Conservation (phyloP, 1,140 invertebrate species). For the Apis florea region DNA sequence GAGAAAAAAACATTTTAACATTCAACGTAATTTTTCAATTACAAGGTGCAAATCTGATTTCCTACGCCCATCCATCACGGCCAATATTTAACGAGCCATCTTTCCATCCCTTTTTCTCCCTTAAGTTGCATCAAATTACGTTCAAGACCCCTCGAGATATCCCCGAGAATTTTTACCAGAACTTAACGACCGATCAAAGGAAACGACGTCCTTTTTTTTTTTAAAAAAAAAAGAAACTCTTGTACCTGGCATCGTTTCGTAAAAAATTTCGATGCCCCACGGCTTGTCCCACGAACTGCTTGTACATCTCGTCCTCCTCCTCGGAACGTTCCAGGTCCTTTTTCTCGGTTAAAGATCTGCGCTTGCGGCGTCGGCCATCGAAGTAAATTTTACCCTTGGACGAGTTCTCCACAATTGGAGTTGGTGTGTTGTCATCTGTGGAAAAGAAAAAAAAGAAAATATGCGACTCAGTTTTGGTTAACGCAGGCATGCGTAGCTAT, state of each 20-base stretch:
- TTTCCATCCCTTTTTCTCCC: background rate
- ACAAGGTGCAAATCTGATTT: background rate
- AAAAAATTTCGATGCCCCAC: constrained; percentile 33
- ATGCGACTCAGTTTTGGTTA: too few species aligned
- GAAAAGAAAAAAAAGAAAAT: background rate
- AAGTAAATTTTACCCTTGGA: constrained; percentile 59
- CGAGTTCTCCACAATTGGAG: constrained; percentile 57
- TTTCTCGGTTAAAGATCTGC: constrained; percentile 64
- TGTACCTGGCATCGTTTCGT: constrained; percentile 32
- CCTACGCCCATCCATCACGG: background rate
- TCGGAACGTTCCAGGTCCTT: constrained; percentile 53
- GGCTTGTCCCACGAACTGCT: constrained; percentile 40
- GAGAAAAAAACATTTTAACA: background rate
- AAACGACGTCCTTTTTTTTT: too few species aligned
- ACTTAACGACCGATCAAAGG: constrained; percentile 5
- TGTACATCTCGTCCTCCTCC: constrained; percentile 39
- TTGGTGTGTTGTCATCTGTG: constrained; percentile 63
- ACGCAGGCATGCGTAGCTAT: too few species aligned
- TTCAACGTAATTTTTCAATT: background rate
- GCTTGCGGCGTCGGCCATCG: constrained; percentile 54
- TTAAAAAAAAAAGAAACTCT: constrained; percentile 39
- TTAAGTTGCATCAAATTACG: background rate
- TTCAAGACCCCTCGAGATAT: background rate
- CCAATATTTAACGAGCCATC: background rate
- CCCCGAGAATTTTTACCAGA: background rate